phyloP scores from a whole-genome alignment of 1,140 invertebrate genomes.

The Triops cancriformis region DNA sequence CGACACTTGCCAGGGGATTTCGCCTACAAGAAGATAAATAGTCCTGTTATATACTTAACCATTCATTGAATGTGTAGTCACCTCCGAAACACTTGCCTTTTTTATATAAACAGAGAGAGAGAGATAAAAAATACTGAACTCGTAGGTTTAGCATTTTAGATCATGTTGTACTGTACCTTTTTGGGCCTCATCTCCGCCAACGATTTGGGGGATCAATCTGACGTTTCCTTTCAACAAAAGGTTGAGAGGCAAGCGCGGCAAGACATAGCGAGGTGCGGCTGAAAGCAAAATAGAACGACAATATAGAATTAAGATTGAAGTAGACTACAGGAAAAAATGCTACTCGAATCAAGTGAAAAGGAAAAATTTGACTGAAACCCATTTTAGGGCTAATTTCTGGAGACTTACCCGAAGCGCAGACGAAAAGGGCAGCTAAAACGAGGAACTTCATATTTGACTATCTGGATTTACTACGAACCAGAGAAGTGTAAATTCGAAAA shows the following conservation, averaged over 20 bases:
- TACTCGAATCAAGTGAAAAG: too few species aligned
- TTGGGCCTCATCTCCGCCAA: slow-evolving; percentile 46
- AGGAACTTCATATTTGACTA: slow-evolving; percentile 22
- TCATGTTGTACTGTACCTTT: too few species aligned
- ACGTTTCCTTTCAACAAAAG: slow-evolving; percentile 25
- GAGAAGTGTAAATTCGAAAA: not conserved
- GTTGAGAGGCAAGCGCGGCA: slow-evolving; percentile 27
- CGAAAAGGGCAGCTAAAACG: slow-evolving; percentile 21
- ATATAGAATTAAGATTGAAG: not conserved
- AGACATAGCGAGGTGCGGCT: slow-evolving; percentile 22
- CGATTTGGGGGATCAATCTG: slow-evolving; percentile 39
- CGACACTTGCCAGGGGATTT: slow-evolving; percentile 19
- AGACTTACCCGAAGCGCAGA: slow-evolving; percentile 23
- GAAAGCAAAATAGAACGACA: not conserved
- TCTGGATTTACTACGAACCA: not conserved
- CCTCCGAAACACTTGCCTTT: too few species aligned
- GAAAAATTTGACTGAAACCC: too few species aligned
- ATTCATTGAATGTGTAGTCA: too few species aligned
- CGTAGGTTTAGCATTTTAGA: too few species aligned
- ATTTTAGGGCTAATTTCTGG: too few species aligned
- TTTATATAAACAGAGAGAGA: too few species aligned
- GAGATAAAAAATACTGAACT: too few species aligned
- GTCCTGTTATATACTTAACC: too few species aligned
- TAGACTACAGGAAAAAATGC: too few species aligned
- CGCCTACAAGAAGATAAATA: too few species aligned